These are phyloP conservation scores for Gastrophysa polygoni DNA, from an alignment of 2,888 invertebrate species.

Conservation along the genomic window DNA sequence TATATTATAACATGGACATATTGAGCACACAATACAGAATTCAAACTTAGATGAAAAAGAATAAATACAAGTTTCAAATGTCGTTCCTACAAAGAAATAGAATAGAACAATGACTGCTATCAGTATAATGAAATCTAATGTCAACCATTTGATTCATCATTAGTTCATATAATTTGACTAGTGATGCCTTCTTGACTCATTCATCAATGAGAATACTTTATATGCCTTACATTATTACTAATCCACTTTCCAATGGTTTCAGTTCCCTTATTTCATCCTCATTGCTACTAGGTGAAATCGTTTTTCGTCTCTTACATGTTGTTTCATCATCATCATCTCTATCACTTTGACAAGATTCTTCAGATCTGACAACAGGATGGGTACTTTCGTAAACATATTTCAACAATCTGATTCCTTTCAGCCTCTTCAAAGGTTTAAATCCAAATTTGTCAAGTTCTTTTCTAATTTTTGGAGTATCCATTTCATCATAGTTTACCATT, in stretches of 20 bases:
- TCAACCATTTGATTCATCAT: too few species aligned
- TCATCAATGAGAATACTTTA: too few species aligned
- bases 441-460: slow-evolving; percentile 69
- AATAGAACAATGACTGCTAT: too few species aligned
- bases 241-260: neutral
- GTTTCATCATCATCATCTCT: slow-evolving; percentile 38
- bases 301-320: slow-evolving; percentile 33
- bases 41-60: too few species aligned
- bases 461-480: slow-evolving; percentile 65
- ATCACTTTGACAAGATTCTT: slow-evolving; percentile 22
- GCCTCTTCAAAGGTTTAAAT: slow-evolving; percentile 68
- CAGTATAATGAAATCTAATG: too few species aligned
- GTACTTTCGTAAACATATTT: slow-evolving; percentile 72
- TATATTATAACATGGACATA: too few species aligned
- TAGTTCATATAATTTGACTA: too few species aligned
- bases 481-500: slow-evolving; percentile 63
- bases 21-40: too few species aligned
- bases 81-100: too few species aligned
- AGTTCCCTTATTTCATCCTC: neutral
- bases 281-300: neutral
- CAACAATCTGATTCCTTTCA: slow-evolving; percentile 65
- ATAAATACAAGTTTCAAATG: too few species aligned
- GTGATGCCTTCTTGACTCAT: too few species aligned
- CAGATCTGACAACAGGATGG: slow-evolving; percentile 64
- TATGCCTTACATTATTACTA: neutral